Percentiles rank a stretch among this genome's conserved stretches.
Conservation (phyloP, 2,888 invertebrate species). For the Meiosimyza platycephala region DNA sequence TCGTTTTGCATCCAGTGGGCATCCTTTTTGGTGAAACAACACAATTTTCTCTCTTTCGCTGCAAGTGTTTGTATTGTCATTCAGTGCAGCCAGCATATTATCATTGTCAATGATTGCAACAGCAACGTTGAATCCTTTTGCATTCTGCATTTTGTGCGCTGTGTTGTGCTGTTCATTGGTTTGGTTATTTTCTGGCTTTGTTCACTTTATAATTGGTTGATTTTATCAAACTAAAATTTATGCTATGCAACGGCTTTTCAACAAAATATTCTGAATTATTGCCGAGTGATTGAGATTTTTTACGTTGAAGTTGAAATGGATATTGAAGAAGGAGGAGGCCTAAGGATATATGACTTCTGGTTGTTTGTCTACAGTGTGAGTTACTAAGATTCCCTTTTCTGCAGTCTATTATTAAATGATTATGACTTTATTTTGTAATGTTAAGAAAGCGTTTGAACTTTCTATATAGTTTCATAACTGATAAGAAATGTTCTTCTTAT, state of each 20-base stretch:
- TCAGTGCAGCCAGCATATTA: background rate
- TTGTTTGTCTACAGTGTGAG: too few species aligned
- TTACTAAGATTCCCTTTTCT: too few species aligned
- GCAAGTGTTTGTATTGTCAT: background rate
- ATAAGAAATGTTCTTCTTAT: too few species aligned
- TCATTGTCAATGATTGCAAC: background rate
- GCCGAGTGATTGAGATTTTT: background rate
- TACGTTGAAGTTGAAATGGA: background rate
- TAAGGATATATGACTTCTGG: too few species aligned
- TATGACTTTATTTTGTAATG: too few species aligned
- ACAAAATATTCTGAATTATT: constrained; percentile 7
- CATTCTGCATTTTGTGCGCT: background rate
- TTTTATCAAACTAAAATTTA: constrained; percentile 53
- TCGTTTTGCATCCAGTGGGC: background rate
- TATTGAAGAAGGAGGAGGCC: too few species aligned
- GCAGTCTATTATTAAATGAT: too few species aligned
- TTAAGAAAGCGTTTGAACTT: too few species aligned
- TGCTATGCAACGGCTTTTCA: constrained; percentile 38
- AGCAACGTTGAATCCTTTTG: background rate
- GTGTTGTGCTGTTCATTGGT: background rate
- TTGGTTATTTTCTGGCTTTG: constrained; percentile 36
- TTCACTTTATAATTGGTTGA: constrained; percentile 55
- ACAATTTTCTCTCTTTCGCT: constrained; percentile 1
- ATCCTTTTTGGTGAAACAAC: background rate
- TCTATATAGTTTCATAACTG: too few species aligned